Evolutionary conservation across 2,797 vertebrate genomes (phyloP).

Genomic region (Myotis planiceps): DNA sequence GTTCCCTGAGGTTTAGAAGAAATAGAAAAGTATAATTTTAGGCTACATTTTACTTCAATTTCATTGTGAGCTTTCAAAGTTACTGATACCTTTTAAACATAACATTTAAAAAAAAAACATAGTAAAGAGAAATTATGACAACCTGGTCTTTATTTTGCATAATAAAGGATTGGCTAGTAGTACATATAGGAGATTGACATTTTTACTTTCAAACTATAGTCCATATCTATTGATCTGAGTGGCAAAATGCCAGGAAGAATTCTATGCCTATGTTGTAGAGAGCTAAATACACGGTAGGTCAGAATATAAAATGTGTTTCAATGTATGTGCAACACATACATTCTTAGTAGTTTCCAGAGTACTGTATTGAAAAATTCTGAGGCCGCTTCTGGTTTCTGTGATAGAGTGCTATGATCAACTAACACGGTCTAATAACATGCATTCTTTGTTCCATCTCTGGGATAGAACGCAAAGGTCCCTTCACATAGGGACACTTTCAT

Average conservation of each 20-base stretch:
- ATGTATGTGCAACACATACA: neutral
- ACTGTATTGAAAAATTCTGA: neutral
- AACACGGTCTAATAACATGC: neutral
- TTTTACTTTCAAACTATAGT: neutral
- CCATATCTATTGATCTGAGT: neutral
- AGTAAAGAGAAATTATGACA: neutral
- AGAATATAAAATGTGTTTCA: slow-evolving; percentile 12
- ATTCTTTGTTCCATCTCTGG: neutral
- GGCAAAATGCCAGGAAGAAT: slow-evolving; percentile 24
- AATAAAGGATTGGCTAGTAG: neutral
- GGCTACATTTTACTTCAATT: neutral
- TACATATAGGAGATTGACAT: neutral
- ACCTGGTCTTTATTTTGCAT: neutral
- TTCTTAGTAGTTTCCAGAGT: neutral
- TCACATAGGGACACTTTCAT: neutral
- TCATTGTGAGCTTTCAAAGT: slow-evolving; percentile 10
- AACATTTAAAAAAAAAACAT: neutral
- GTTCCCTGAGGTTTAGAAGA: neutral
- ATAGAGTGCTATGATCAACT: neutral
- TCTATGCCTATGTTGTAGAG: neutral
- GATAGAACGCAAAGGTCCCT: neutral
- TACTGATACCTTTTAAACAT: neutral
- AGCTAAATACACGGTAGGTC: neutral
- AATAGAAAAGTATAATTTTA: neutral
- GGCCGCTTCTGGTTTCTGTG: neutral